Evolutionary conservation across 2,888 invertebrate genomes (phyloP), one percentile per base, ranked within the genome.

Genomic region (Bellardia pandia): DNA sequence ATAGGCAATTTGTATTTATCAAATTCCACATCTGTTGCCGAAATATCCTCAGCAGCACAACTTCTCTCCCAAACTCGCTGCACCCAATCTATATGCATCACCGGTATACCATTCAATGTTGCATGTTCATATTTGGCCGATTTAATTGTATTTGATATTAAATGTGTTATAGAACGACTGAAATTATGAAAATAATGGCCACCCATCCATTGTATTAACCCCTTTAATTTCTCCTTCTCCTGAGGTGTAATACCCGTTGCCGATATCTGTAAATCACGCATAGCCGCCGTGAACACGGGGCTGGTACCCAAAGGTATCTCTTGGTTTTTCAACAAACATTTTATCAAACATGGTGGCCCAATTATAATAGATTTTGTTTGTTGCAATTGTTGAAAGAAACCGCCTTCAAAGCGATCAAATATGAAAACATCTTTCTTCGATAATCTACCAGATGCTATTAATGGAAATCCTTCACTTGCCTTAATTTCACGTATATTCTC

Each of bases 11-110:
- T 94, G 89, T 95, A 94, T 82, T 93, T 96, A 95, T 90, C 94
- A 93, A 98, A 98, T 76, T 95, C 94, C 0, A 94, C 87, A 88
- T 97, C 96, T 0, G 95, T 94, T 0, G 96, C 97, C 66, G 94
- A 94, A 0, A 97, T 93, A 89, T 95, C 96, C 75, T 95, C 93
- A 0, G 93, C 94, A 0, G 93, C 94, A 62, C 96, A 94, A 76
- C 97, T 96, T 2, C 94, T 94, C 14, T 96, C 94, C 98, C 98
- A 99, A 0, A 98, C 96, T 0, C 95, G 95, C 51, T 96, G 94
- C 0, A 99, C 94, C 98, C 98, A 99, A 16, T 95, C 94, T 9
- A 95, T 95, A 5, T 95, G 95, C 96, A 98, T 96, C 11, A 98
- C 94, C 45, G 96, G 96, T 83, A 96, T 95, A 4, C 89, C 91